phyloP scores from a whole-genome alignment of 2,888 invertebrate species.

The Cyaniris semiargus region DNA sequence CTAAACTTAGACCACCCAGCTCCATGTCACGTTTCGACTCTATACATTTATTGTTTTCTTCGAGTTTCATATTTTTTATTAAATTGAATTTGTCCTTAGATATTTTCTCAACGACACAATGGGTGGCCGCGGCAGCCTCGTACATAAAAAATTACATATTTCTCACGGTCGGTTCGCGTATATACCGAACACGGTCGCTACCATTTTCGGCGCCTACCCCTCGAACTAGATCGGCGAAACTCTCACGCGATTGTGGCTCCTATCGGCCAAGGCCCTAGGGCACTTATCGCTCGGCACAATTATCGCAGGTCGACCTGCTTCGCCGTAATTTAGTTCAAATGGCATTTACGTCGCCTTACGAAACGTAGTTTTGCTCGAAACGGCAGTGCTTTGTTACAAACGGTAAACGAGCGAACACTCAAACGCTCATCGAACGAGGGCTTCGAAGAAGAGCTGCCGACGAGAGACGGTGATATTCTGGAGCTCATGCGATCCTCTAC shows the following conservation, averaged over 20 bases:
- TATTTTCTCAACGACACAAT: conserved; percentile 30
- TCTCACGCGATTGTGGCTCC: conserved; percentile 12
- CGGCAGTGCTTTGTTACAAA: not conserved
- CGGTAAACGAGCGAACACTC: not conserved
- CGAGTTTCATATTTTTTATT: not conserved
- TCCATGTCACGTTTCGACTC: not conserved
- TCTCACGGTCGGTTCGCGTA: conserved; percentile 51
- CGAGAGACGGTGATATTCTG: too few species aligned
- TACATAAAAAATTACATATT: conserved; percentile 41
- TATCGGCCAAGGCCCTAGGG: conserved; percentile 6
- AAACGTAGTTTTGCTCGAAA: conserved; percentile 22
- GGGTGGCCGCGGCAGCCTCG: conserved; percentile 38
- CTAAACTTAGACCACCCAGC: not conserved
- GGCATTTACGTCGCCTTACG: conserved; percentile 28
- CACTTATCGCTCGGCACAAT: conserved; percentile 15
- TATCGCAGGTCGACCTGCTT: conserved; percentile 23
- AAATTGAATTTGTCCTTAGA: conserved; percentile 28
- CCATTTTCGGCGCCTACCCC: conserved; percentile 56
- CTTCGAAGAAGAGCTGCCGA: too few species aligned
- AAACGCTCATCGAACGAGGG: not conserved
- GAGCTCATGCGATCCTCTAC: too few species aligned
- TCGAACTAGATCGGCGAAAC: conserved; percentile 26
- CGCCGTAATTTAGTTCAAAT: conserved; percentile 21
- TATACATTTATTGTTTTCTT: not conserved
- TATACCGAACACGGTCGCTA: conserved; percentile 40